A percentile compares a stretch with the other conserved stretches of the same genome.
phyloP scores from a whole-genome alignment of 2,888 invertebrate genomes.

The Hesperia comma region DNA sequence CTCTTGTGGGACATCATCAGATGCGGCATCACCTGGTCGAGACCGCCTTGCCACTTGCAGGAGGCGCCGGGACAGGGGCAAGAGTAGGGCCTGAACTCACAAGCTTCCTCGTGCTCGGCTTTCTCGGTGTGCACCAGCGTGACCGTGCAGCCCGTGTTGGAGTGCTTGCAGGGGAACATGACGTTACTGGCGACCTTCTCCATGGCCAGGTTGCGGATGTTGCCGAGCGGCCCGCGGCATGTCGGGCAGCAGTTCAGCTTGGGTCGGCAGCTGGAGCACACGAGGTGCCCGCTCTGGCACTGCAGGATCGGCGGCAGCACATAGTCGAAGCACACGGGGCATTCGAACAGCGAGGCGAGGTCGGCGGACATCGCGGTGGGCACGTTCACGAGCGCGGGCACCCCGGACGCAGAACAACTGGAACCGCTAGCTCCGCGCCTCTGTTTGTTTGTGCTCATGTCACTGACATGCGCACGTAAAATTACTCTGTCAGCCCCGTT shows the following conservation, averaged over 20 bases:
- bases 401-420: constrained; percentile 80
- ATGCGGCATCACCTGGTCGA: constrained; percentile 99
- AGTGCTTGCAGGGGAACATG: constrained; percentile 99
- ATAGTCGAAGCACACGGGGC: constrained; percentile 99
- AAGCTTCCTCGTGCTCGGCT: constrained; percentile 98
- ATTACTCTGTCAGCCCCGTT: constrained; percentile 50
- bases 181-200: constrained; percentile 99
- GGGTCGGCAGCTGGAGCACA: constrained; percentile 98
- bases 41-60: constrained; percentile 99
- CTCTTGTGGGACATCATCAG: constrained; percentile 98
- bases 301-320: constrained; percentile 99
- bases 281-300: constrained; percentile 99
- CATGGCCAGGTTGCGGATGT: constrained; percentile 99
- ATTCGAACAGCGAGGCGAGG: constrained; percentile 95
- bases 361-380: constrained; percentile 91
- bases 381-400: constrained; percentile 82
- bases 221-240: constrained; percentile 97
- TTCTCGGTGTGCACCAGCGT: constrained; percentile 98
- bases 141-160: constrained; percentile 96
- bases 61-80: constrained; percentile 99
- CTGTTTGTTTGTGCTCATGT: constrained; percentile 83
- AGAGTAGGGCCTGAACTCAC: constrained; percentile 98
- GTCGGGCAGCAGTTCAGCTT: constrained; percentile 99
- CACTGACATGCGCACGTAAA: constrained; percentile 78
- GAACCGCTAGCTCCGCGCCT: constrained; percentile 82